phyloP scores from a whole-genome alignment of 92 coral and sea anemone genomes.

The Palythoa grandiflora region DNA sequence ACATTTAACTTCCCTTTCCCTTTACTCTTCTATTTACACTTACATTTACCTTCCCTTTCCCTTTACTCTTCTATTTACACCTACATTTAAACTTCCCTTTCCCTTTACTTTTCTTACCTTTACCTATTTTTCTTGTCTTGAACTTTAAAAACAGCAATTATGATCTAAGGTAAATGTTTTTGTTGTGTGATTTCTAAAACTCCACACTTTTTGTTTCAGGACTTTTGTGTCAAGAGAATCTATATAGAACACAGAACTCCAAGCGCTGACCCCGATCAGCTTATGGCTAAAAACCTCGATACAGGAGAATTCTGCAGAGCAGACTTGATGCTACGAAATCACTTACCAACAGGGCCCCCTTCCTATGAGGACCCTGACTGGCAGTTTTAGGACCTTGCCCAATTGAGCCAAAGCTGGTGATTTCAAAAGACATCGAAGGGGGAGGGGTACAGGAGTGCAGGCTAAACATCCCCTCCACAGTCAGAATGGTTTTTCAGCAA shows the following conservation, averaged over 20 bases:
- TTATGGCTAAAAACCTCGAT: slow-evolving; percentile 89
- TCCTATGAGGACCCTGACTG: slow-evolving; percentile 37
- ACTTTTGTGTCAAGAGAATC: slow-evolving; percentile 78
- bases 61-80: no score
- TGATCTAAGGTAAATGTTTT: no score
- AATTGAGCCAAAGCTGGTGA: neutral
- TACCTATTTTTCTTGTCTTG: no score
- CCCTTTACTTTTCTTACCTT: no score
- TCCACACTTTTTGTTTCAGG: slow-evolving; percentile 42
- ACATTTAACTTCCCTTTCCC: no score
- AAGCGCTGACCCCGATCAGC: slow-evolving; percentile 80
- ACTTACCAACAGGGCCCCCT: neutral
- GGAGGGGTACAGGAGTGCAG: neutral
- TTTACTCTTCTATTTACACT: no score
- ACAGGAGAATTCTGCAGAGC: slow-evolving; percentile 93
- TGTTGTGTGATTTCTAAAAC: no score
- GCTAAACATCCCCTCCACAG: neutral
- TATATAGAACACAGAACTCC: slow-evolving; percentile 81
- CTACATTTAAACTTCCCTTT: no score
- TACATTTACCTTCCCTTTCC: no score
- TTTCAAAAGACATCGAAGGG: neutral
- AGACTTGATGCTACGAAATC: slow-evolving; percentile 61
- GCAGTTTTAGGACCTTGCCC: neutral
- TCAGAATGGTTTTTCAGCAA: no score
- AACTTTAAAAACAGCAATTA: no score